Base-by-base conservation (phyloP, 2,797 vertebrate species). In the Pseudochirops corinnae region DNA sequence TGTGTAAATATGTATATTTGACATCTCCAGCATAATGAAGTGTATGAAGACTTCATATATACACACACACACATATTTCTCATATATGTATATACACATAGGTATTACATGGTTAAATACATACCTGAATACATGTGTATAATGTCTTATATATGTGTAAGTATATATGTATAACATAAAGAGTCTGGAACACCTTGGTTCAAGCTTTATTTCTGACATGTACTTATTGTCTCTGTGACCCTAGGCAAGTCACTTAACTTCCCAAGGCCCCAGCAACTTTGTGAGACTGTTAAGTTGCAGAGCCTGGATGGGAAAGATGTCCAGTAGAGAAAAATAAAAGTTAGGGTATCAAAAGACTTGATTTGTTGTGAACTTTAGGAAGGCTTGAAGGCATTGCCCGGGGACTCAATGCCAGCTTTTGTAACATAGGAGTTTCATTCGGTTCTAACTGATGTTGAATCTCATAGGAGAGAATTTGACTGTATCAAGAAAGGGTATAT, bases 391-490 rank as follows among this genome's bases (percentile, higher is more conserved):
- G 18, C n/a, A 82, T 82, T 82, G n/a, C n/a, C n/a, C 6, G 2
- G n/a, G 7, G 62, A 92, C 33, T 24, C 26, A 92, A 28, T 6
- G 12, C n/a, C 90, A 1, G 39, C 93, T 91, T 93, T 62, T 39
- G 90, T 90, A 56, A 39, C 87, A 33, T 26, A 93, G 29, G 60
- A 58, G 4, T 0, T 31, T 14, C 11, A 29, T 93, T 87, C 92
- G 50, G 28, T 95, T 82, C 58, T 24, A 94, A 55, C 10, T 92
- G n/a, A 31, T 58, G 16, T 90, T 52, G 67, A 60, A 82, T 55
- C 96, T 96, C 18, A 52, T 56, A 53, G 93, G 13, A 13, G 67
- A 91, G 58, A 95, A 6, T 93, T 39, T 74, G 60, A 26, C 0
- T 91, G 29, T n/a, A 91, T 1, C 52, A 92, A 82, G 92, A 91